Evolutionary conservation across 2,113 vertebrate genomes (phyloP).

Genomic region (Puma concolor): DNA sequence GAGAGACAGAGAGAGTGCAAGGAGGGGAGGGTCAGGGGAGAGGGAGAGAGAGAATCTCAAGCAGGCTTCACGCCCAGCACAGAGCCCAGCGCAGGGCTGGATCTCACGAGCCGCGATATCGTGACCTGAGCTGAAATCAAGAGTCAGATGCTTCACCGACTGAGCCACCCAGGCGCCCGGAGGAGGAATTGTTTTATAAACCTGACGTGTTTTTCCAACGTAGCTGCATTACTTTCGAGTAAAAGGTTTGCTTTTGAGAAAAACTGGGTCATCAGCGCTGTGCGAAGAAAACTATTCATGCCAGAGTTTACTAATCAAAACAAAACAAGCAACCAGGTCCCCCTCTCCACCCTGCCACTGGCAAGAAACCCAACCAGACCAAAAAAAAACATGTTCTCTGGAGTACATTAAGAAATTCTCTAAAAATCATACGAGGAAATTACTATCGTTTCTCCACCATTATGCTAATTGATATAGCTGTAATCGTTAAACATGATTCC

Average conservation of each 20-base stretch:
- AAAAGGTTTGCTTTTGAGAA: constrained; percentile 22
- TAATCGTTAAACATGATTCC: not conserved
- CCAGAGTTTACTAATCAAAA: constrained; percentile 15
- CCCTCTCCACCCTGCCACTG: not conserved
- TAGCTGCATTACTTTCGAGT: not conserved
- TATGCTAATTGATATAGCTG: not conserved
- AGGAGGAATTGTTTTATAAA: not conserved
- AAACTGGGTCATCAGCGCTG: not conserved
- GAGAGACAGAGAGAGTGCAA: too few relatives aligned
- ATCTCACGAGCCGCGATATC: too few relatives aligned
- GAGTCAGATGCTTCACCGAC: too few relatives aligned
- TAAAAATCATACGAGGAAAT: not conserved
- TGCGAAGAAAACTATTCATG: not conserved
- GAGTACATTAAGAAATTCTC: not conserved
- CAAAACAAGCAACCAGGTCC: not conserved
- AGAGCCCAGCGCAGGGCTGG: too few relatives aligned
- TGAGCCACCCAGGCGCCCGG: too few relatives aligned
- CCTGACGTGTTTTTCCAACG: not conserved
- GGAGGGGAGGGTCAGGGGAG: too few relatives aligned
- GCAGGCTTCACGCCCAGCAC: too few relatives aligned
- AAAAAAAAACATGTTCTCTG: not conserved
- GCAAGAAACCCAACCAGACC: not conserved
- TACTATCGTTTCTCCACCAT: not conserved
- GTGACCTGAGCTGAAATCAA: too few relatives aligned
- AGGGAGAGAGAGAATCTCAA: too few relatives aligned